These are phyloP conservation scores for Meiosimyza decipiens DNA, from an alignment of 2,888 invertebrate species.

Conservation along the genomic window DNA sequence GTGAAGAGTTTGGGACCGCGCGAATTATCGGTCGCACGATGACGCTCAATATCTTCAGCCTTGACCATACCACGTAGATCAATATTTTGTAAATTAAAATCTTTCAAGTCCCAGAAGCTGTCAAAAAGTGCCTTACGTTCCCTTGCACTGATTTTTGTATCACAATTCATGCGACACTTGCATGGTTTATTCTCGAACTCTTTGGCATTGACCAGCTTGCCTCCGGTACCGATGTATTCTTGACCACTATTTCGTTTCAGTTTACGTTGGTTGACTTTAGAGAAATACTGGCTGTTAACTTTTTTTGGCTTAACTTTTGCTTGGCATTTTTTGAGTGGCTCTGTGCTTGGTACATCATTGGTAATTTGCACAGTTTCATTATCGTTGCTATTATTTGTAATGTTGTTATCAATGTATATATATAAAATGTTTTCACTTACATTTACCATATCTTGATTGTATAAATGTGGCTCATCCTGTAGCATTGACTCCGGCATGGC, in stretches of 20 bases:
- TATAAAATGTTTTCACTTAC: no score
- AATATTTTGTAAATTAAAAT: constrained; percentile 27
- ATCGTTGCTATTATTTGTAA: no score
- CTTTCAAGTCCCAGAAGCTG: constrained; percentile 23
- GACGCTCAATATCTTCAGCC: constrained; percentile 17
- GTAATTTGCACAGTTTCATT: no score
- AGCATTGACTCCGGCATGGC: no score
- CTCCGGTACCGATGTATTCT: constrained; percentile 10
- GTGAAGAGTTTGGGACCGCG: constrained; percentile 6
- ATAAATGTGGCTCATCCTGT: no score
- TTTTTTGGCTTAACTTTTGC: no score
- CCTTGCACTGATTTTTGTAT: constrained; percentile 2
- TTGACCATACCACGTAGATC: constrained; percentile 20
- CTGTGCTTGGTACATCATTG: no score
- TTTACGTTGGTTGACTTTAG: constrained; percentile 13
- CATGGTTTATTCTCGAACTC: constrained; percentile 16
- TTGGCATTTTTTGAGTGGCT: no score
- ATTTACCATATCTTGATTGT: no score
- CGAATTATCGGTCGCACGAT: neutral
- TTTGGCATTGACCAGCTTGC: constrained; percentile 7
- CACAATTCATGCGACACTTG: constrained; percentile 24
- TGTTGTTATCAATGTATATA: no score
- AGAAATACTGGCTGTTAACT: no score
- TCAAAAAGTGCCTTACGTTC: constrained; percentile 27
- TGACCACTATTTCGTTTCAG: constrained; percentile 19